Evolutionary conservation across 2,888 invertebrate genomes (phyloP), one percentile per base, ranked within the genome.

Genomic region (Eucriotettix oculatus): DNA sequence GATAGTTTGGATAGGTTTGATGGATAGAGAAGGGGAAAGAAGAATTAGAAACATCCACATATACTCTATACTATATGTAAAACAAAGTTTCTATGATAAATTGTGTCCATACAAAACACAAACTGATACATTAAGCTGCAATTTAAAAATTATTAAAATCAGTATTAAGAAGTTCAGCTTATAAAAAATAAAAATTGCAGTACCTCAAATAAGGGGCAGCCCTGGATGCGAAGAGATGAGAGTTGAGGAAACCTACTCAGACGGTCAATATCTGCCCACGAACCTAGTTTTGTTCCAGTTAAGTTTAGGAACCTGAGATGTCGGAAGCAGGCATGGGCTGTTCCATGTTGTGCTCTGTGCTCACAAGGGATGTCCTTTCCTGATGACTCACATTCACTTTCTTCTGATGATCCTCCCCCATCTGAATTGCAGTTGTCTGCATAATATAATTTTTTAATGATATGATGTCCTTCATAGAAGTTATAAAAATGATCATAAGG

Each of bases 191-290:
- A 29, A 7, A 29, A 29, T 29, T 29, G 2, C 48, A 48, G 48
- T 64, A 78, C 78, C 75, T 81, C 78, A 65, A 83, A 75, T 52
- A 83, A 71, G 41, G 82, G 80, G 63, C 82, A 78, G 52, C 87
- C 87, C 76, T 86, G 86, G 64, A 95, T 84, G 69, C 95, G 80
- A 63, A 96, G 79, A 74, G 91, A 90, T 66, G 82, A 84, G 60
- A 97, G 78, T 11, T 83, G 80, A 1, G 90, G 91, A 75, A 94
- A 94, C 70, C 82, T 82, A 59, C 87, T 83, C 65, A 96, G 78
- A 67, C 86, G 81, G 69, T 95, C 94, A 62, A 96, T 85, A 69
- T 94, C 92, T 67, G 89, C 85, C 93, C 95, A 94, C 48, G 87
- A 85, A 56, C 84, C 79, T 56, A 96, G 74, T 57, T 85, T 81